Conservation (phyloP, 1,140 invertebrate species). For the Cepaea nemoralis region DNA sequence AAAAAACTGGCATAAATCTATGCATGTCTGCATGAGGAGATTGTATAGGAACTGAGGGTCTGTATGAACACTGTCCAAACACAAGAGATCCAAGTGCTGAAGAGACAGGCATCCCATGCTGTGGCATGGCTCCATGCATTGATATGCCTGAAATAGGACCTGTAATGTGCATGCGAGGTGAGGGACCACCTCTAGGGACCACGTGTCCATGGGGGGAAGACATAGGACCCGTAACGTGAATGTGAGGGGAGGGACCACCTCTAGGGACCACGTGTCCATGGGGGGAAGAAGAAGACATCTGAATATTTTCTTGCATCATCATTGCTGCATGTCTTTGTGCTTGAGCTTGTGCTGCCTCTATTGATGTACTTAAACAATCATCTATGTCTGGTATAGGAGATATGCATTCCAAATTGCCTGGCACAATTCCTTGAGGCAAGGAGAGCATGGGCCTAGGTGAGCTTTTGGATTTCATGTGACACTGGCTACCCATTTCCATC, state of each 20-base stretch:
- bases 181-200: conserved; percentile 18
- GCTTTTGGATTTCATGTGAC: conserved; percentile 25
- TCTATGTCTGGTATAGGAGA: conserved; percentile 36
- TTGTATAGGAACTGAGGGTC: conserved; percentile 4
- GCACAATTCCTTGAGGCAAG: conserved; percentile 25
- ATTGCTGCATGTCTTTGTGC: conserved; percentile 40
- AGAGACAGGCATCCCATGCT: conserved; percentile 7
- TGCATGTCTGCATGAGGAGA: conserved; percentile 17
- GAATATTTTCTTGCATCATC: conserved; percentile 38
- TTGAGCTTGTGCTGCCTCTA: conserved; percentile 37
- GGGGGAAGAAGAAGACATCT: conserved; percentile 28
- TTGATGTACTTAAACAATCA: conserved; percentile 31
- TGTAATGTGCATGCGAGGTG: conserved; percentile 18
- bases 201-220: conserved; percentile 31
- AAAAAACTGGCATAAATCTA: conserved; percentile 15
- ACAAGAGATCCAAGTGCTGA: not conserved
- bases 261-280: conserved; percentile 19
- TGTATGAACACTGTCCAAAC: conserved; percentile 26
- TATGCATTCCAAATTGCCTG: conserved; percentile 33
- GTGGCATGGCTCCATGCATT: conserved; percentile 18
- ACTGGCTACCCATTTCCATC: conserved; percentile 27
- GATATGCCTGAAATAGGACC: conserved; percentile 7
- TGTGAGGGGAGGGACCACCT: conserved; percentile 31
- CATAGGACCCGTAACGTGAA: conserved; percentile 1
- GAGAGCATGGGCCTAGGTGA: conserved; percentile 25